phyloP scores from a whole-genome alignment of 2,113 vertebrate genomes.

The Colistium nudipinnis region DNA sequence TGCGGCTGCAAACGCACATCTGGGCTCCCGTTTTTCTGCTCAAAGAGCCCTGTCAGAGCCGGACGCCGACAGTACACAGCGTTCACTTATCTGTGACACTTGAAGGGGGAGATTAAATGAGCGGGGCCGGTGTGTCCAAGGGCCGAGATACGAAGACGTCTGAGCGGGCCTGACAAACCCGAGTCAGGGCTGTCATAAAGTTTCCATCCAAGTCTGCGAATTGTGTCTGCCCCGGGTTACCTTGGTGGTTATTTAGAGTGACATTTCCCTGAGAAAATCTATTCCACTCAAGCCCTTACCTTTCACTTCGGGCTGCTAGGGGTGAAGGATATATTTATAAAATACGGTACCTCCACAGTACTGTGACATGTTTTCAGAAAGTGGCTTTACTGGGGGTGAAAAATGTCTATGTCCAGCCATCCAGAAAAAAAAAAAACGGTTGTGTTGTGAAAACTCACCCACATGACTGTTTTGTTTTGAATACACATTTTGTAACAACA shows the following conservation, averaged over 20 bases:
- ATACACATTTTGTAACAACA: too few relatives aligned
- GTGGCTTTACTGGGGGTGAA: too few relatives aligned
- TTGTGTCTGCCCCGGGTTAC: neutral
- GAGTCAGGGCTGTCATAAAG: conserved; percentile 12
- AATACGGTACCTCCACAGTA: too few relatives aligned
- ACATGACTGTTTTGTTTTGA: too few relatives aligned
- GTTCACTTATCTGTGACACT: conserved; percentile 6
- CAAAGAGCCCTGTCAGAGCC: conserved; percentile 1
- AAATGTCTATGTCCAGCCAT: too few relatives aligned
- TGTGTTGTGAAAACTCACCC: too few relatives aligned
- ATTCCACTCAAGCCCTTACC: conserved; percentile 15
- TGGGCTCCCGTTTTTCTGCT: conserved; percentile 14
- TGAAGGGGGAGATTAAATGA: neutral
- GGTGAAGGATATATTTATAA: neutral
- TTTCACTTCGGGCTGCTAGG: conserved; percentile 13
- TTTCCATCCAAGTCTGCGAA: conserved; percentile 18
- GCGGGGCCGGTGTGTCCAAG: conserved; percentile 3
- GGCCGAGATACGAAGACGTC: conserved; percentile 7
- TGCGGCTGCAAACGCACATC: conserved; percentile 22
- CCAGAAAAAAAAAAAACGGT: too few relatives aligned
- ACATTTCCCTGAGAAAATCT: conserved; percentile 30
- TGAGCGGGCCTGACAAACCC: neutral
- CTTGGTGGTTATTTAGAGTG: conserved; percentile 17
- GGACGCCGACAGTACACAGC: neutral
- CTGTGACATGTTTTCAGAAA: too few relatives aligned